Percentiles rank a stretch among this genome's conserved stretches.
Evolutionary conservation across 2,888 invertebrate genomes (phyloP).

Genomic region (Epistrophe eligans): DNA sequence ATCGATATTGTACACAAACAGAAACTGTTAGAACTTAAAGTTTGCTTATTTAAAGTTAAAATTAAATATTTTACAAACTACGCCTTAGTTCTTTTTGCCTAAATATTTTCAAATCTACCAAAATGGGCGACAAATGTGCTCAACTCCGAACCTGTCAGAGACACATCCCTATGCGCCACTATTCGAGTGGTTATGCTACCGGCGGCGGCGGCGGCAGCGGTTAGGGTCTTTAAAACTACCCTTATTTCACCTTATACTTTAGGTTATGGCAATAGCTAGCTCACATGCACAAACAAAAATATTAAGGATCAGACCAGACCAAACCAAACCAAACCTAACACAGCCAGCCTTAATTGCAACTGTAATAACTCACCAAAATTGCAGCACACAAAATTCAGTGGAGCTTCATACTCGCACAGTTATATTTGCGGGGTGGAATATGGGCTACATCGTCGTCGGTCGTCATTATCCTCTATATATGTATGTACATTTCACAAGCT

Average conservation of each 20-base stretch:
- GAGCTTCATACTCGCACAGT: slow-evolving; percentile 11
- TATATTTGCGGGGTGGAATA: neutral
- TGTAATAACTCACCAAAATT: slow-evolving; percentile 75
- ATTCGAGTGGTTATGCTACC: slow-evolving; percentile 32
- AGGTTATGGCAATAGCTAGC: slow-evolving; percentile 36
- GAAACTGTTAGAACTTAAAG: no score
- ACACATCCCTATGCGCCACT: slow-evolving; percentile 20
- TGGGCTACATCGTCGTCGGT: neutral
- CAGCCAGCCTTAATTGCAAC: slow-evolving; percentile 75
- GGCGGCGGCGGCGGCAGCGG: neutral
- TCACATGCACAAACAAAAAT: slow-evolving; percentile 28
- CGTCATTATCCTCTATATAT: neutral
- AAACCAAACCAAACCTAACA: slow-evolving; percentile 52
- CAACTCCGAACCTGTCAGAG: neutral
- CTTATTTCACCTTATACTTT: slow-evolving; percentile 48
- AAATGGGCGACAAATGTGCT: neutral
- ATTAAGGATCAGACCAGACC: slow-evolving; percentile 46
- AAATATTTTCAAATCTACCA: neutral
- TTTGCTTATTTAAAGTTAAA: no score
- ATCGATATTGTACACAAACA: no score
- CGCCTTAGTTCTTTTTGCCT: no score
- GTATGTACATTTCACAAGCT: neutral
- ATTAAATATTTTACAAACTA: no score
- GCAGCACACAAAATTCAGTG: slow-evolving; percentile 61
- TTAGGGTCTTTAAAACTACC: slow-evolving; percentile 53